These are phyloP conservation scores for Lethocerus indicus DNA, from an alignment of 1,140 invertebrate genomes.

Conservation along the genomic window DNA sequence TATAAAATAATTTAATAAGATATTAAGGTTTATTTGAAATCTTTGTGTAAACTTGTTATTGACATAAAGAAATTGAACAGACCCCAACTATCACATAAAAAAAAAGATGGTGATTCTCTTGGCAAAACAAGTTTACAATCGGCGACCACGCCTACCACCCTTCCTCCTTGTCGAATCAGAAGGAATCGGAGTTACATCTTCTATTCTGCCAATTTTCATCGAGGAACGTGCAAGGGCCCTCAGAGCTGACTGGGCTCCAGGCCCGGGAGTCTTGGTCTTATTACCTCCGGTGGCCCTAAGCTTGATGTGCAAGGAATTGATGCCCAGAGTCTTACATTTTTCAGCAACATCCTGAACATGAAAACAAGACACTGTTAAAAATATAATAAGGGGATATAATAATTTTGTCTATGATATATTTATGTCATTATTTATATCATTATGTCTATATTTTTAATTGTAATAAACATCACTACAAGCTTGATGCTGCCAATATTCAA, in stretches of 20 bases:
- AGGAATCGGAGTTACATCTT: constrained; percentile 98
- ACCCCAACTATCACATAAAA: no score
- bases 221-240: constrained; percentile 93
- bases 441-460: not conserved
- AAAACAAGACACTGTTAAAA: constrained; percentile 11
- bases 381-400: not conserved
- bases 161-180: constrained; percentile 97
- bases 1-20: no score
- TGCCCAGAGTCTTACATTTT: constrained; percentile 91
- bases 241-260: constrained; percentile 95
- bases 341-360: constrained; percentile 86
- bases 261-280: constrained; percentile 94
- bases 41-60: no score
- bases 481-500: no score
- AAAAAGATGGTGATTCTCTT: no score
- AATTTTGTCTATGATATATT: not conserved
- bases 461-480: not conserved
- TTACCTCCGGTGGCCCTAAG: constrained; percentile 96
- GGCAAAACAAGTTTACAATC: constrained; percentile 87
- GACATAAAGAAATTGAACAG: no score
- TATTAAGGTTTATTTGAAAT: no score
- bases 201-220: constrained; percentile 99
- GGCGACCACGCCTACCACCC: constrained; percentile 96
- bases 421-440: not conserved
- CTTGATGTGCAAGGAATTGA: constrained; percentile 96